Evolutionary conservation across 92 coral and sea anemone species (phyloP), one percentile per base, ranked within the genome.

Genomic region (Siderastrea siderea): DNA sequence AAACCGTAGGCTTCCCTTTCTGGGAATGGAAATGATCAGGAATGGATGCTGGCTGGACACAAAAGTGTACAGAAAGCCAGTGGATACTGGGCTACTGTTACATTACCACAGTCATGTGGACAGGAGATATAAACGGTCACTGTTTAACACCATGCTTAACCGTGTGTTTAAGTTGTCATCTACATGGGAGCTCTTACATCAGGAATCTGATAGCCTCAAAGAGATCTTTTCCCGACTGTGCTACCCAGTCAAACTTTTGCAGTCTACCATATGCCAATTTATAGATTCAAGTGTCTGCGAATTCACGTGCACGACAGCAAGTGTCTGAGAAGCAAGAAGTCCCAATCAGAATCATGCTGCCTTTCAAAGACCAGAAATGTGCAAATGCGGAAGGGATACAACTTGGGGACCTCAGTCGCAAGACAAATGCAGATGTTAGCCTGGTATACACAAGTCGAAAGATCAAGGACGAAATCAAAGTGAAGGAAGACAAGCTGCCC

Each of bases 361-460:
- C 84, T 48, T 84, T 75, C 69, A 89, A 89, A 44, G 89, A 89
- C 62, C 79, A 89, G 70, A 76, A 48, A 68, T 83, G 84, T 19
- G 85, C 89, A 62, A 77, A 72, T 48, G 79, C 38, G 17, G 93
- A 77, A 38, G 52, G 88, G 19, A 68, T 70, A 44, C 93, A 78
- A 51, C 74, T 77, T 74, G 68, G 54, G 47, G 86, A 84, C 73
- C 74, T 90, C 71, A 68, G 89, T 61, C 76, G 63, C 6, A 90
- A 84, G 70, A 59, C 84, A 14, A 70, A 69, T 43, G 61, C 48
- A 45, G 68, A n/a, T 38, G 45, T 90, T 50, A 11, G 58, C 54
- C 86, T 86, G 38, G 93, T 90, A 47, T 90, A 55, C 77, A 70
- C 78, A 51, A 84, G 90, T 70, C 70, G 71, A 51, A 89, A 89